phyloP scores from a whole-genome alignment of 2,888 invertebrate genomes.

The Cartodere bifasciata region DNA sequence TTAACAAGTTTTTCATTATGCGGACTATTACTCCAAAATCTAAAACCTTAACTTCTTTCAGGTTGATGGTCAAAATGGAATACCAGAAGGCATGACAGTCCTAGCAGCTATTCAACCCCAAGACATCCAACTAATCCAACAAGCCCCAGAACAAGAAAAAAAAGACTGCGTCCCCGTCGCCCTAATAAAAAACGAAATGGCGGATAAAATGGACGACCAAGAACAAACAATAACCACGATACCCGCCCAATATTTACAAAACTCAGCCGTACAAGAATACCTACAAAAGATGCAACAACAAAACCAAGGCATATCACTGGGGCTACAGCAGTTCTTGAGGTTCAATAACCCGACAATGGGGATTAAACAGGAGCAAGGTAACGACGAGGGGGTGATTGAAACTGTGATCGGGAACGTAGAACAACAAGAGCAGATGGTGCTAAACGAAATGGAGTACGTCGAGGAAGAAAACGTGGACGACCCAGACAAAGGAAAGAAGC shows the following conservation, averaged over 20 bases:
- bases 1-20: too few species aligned
- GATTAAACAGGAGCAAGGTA: constrained; percentile 39
- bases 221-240: constrained; percentile 33
- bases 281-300: constrained; percentile 35
- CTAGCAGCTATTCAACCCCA: constrained; percentile 55
- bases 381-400: constrained; percentile 38
- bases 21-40: too few species aligned
- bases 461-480: constrained; percentile 30
- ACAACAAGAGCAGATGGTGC: constrained; percentile 27
- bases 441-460: constrained; percentile 31
- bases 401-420: constrained; percentile 30
- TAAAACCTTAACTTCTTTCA: too few species aligned
- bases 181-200: constrained; percentile 35
- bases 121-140: constrained; percentile 50
- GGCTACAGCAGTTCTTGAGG: constrained; percentile 49
- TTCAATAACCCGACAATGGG: constrained; percentile 44
- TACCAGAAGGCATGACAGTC: constrained; percentile 52
- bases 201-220: constrained; percentile 19
- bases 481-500: constrained; percentile 38
- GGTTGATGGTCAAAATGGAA: constrained; percentile 37
- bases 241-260: constrained; percentile 41
- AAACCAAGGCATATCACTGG: constrained; percentile 38
- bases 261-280: constrained; percentile 40
- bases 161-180: constrained; percentile 38
- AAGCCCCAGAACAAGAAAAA: constrained; percentile 24